Conservation (phyloP, 2,113 vertebrate species). For the Piaya cayana region DNA sequence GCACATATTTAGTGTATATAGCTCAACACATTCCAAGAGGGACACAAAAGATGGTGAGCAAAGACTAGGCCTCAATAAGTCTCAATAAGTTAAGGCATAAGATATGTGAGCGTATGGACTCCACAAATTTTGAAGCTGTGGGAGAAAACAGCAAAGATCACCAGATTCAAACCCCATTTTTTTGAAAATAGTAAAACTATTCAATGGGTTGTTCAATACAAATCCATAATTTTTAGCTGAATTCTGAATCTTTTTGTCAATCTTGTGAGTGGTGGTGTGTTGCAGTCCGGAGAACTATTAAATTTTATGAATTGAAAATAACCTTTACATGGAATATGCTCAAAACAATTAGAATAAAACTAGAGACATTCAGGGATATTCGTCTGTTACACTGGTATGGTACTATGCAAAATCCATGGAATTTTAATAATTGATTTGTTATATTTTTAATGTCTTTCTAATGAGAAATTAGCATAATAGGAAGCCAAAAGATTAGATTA, state of each 20-base stretch:
- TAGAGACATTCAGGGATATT: not conserved
- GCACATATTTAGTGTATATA: not conserved
- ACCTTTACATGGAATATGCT: not conserved
- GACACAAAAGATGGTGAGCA: not conserved
- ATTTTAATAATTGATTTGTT: not conserved
- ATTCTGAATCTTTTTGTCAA: not conserved
- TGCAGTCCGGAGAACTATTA: not conserved
- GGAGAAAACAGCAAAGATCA: not conserved
- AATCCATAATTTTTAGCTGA: not conserved
- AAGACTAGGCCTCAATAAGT: not conserved
- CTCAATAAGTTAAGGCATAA: not conserved
- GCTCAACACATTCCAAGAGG: not conserved
- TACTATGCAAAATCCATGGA: not conserved
- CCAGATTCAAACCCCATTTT: not conserved
- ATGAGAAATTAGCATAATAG: not conserved
- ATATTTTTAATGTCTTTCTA: not conserved
- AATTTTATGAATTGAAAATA: not conserved
- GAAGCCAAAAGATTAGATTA: not conserved
- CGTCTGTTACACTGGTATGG: not conserved
- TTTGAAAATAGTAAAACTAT: too few species aligned
- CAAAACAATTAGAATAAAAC: not conserved
- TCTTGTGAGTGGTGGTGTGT: not conserved
- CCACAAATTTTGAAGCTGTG: not conserved
- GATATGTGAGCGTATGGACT: not conserved
- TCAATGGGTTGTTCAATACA: not conserved